Evolutionary conservation across 1,140 invertebrate genomes (phyloP).

Genomic region (Drosophila nebulosa): DNA sequence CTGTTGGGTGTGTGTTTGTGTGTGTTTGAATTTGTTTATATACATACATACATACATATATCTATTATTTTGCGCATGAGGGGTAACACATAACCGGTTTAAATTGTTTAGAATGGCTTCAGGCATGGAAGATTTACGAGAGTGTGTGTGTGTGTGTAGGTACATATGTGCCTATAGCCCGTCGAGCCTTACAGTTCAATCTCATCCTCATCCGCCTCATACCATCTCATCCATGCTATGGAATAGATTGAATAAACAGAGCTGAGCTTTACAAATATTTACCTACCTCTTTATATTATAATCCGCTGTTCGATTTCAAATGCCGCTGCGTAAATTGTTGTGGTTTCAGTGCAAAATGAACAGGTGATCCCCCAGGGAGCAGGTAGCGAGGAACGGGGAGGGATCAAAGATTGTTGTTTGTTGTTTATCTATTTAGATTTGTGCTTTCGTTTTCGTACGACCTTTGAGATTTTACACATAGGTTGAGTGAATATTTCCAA

Average conservation of each 20-base stretch:
- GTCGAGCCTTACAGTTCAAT: neutral
- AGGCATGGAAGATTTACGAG: neutral
- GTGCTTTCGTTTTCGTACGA: neutral
- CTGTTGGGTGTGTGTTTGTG: neutral
- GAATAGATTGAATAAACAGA: no score
- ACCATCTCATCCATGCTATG: no score
- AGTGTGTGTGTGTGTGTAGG: no score
- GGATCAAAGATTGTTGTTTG: neutral
- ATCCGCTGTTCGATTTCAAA: neutral
- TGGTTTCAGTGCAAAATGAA: neutral
- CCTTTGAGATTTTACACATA: conserved; percentile 4
- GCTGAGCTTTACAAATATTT: conserved; percentile 10
- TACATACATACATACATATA: neutral
- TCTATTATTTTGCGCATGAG: conserved; percentile 3
- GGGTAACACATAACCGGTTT: conserved; percentile 41
- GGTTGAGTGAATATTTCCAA: conserved; percentile 33
- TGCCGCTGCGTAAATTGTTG: conserved; percentile 26
- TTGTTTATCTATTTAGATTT: conserved; percentile 10
- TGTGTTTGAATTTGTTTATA: neutral
- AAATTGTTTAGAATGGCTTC: conserved; percentile 37
- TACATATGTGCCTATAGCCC: no score
- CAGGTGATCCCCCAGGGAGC: neutral
- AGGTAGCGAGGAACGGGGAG: neutral
- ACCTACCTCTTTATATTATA: neutral
- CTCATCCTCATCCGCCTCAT: neutral